Conservation (phyloP, 2,888 invertebrate species). For the Drosophila robusta region DNA sequence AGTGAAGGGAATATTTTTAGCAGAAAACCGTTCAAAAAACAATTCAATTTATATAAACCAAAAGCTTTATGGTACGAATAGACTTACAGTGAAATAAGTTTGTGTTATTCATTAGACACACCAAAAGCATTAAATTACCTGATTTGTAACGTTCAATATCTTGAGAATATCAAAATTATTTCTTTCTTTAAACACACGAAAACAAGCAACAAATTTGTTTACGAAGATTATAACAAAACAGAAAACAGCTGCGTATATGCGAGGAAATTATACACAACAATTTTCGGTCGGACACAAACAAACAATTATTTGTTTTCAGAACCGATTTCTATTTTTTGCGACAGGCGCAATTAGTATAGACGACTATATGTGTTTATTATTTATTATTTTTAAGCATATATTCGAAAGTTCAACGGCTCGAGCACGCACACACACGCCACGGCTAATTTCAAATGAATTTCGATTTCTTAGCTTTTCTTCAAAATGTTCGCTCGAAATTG, state of each 20-base stretch:
- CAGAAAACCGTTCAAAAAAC: no score
- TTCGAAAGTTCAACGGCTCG: slow-evolving; percentile 56
- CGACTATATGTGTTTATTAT: slow-evolving; percentile 7
- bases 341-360: slow-evolving; percentile 9
- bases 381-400: not conserved
- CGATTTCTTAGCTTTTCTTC: not conserved
- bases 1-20: not conserved
- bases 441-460: slow-evolving; percentile 37
- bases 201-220: slow-evolving; percentile 60
- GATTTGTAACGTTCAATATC: not conserved
- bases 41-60: no score
- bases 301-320: slow-evolving; percentile 7
- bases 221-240: slow-evolving; percentile 59
- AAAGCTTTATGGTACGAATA: no score
- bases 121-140: slow-evolving; percentile 4
- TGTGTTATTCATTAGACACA: no score
- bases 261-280: slow-evolving; percentile 3
- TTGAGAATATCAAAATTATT: slow-evolving; percentile 6
- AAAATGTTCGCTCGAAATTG: no score
- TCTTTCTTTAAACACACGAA: slow-evolving; percentile 2
- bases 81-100: no score
- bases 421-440: slow-evolving; percentile 34
- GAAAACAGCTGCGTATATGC: slow-evolving; percentile 29
- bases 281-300: not conserved
- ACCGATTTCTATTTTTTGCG: slow-evolving; percentile 22